Percentiles rank a stretch among this genome's conserved stretches.
These are phyloP conservation scores for Oncorhynchus masou DNA, from an alignment of 2,113 vertebrate genomes.

Conservation along the genomic window DNA sequence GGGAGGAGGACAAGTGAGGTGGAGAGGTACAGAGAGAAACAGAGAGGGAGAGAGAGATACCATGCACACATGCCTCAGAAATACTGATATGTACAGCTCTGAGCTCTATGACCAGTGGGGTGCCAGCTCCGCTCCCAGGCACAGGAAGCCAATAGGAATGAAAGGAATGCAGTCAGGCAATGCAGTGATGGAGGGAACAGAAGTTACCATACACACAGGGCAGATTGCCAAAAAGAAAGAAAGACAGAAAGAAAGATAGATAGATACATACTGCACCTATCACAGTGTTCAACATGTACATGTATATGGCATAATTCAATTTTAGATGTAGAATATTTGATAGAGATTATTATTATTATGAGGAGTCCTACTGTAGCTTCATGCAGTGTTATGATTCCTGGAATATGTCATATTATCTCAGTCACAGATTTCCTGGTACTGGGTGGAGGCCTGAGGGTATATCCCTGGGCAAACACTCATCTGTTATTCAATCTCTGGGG, in stretches of 20 bases:
- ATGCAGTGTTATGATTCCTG: constrained; percentile 22
- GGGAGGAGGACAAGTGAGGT: constrained; percentile 13
- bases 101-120: constrained; percentile 55
- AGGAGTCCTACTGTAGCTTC: not conserved
- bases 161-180: constrained; percentile 69
- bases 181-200: constrained; percentile 66
- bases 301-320: not conserved
- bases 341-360: not conserved
- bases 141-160: constrained; percentile 73
- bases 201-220: constrained; percentile 47
- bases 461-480: constrained; percentile 30
- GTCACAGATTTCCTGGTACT: constrained; percentile 34
- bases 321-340: not conserved
- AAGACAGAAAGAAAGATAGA: constrained; percentile 24
- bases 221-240: constrained; percentile 53
- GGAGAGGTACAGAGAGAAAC: constrained; percentile 20
- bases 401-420: constrained; percentile 43
- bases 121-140: constrained; percentile 53
- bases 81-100: constrained; percentile 54
- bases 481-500: constrained; percentile 23
- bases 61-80: constrained; percentile 16
- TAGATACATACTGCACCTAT: too few relatives aligned
- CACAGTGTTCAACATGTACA: too few relatives aligned
- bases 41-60: not conserved
- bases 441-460: constrained; percentile 12